Evolutionary conservation across 2,888 invertebrate genomes (phyloP).

Genomic region (Epiblema foenella): DNA sequence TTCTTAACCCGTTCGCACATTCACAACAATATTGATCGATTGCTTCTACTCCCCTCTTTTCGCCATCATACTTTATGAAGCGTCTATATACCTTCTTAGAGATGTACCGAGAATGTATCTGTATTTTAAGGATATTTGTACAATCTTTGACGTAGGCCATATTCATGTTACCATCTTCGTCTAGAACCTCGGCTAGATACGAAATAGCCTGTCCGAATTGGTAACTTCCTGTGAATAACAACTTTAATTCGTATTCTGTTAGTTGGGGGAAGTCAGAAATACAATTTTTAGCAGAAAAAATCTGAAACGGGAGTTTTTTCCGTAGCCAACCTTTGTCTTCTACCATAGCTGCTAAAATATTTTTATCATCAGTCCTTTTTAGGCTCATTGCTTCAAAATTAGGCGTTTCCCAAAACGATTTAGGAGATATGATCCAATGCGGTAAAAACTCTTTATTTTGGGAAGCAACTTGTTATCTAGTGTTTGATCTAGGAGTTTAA

Average conservation of each 20-base stretch:
- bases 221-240: constrained; percentile 6
- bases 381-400: not conserved
- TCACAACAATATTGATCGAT: too few relatives aligned
- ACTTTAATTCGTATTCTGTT: not conserved
- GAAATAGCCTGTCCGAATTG: constrained; percentile 11
- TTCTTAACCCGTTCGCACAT: too few relatives aligned
- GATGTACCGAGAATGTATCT: not conserved
- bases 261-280: not conserved
- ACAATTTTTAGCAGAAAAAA: not conserved
- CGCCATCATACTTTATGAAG: too few relatives aligned
- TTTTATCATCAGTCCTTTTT: not conserved
- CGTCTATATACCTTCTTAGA: too few relatives aligned
- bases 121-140: not conserved
- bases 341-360: not conserved
- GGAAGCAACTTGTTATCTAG: not conserved
- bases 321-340: not conserved
- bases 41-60: too few relatives aligned
- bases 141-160: not conserved
- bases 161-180: not conserved
- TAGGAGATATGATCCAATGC: not conserved
- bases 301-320: constrained; percentile 5
- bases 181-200: not conserved
- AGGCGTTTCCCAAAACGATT: not conserved
- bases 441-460: not conserved
- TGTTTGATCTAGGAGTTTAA: not conserved